Conservation (phyloP, 2,888 invertebrate species). For the Abrostola tripartita region DNA sequence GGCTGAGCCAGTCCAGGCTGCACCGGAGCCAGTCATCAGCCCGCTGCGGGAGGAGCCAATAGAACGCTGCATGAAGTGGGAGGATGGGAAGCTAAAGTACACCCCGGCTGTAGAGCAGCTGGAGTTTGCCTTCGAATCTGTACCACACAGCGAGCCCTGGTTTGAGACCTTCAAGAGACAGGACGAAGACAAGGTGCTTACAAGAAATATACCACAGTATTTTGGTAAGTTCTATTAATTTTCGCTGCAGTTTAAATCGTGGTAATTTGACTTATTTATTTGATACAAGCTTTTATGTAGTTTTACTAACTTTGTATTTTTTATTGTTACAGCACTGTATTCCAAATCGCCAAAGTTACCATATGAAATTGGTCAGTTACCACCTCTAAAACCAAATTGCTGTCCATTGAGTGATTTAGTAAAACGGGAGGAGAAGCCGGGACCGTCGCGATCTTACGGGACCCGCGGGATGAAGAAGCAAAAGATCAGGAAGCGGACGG, state of each 20-base stretch:
- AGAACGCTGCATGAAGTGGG: slow-evolving; percentile 83
- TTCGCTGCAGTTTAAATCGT: neutral
- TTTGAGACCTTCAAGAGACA: slow-evolving; percentile 93
- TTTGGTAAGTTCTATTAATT: slow-evolving; percentile 79
- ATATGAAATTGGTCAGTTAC: slow-evolving; percentile 91
- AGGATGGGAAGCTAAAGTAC: slow-evolving; percentile 81
- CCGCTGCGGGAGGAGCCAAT: slow-evolving; percentile 73
- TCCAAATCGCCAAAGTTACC: slow-evolving; percentile 91
- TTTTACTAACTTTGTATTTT: slow-evolving; percentile 27
- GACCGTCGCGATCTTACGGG: slow-evolving; percentile 78
- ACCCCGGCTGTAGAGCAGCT: slow-evolving; percentile 89
- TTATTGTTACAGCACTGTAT: slow-evolving; percentile 83
- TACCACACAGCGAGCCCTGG: slow-evolving; percentile 93
- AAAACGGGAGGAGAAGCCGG: slow-evolving; percentile 77
- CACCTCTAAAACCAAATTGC: slow-evolving; percentile 88
- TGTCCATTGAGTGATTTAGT: slow-evolving; percentile 84
- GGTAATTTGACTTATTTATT: neutral
- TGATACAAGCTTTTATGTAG: no score
- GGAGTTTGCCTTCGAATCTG: slow-evolving; percentile 92
- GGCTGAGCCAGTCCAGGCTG: slow-evolving; percentile 35
- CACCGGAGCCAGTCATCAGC: slow-evolving; percentile 60
- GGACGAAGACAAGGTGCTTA: slow-evolving; percentile 91
- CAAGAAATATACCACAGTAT: slow-evolving; percentile 88
- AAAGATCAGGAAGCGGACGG: slow-evolving; percentile 73
- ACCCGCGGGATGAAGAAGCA: slow-evolving; percentile 82